Evolutionary conservation across 2,113 vertebrate species (phyloP), one percentile per base, ranked within the genome.

Genomic region (Tringa solitaria): DNA sequence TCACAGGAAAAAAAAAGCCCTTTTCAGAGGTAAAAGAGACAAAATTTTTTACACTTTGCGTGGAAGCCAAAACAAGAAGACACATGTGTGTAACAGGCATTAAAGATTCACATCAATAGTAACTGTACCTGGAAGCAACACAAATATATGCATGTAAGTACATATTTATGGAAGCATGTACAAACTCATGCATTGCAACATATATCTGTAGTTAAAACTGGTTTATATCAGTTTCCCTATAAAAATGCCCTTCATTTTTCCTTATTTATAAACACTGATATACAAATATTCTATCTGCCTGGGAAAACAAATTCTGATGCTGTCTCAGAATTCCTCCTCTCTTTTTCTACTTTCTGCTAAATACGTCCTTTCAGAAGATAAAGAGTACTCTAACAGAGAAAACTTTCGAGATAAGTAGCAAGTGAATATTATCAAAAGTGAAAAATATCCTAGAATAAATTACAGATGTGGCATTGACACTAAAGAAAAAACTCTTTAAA

Each of bases 51-150:
- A 20, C 22, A 33, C 6, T 68, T 64, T 39, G 0, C 56, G 3
- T 53, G 12, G 8, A 69, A 87, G 6, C 1, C 16, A 39, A 70
- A 76, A 75, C 51, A 61, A 10, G 18, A 68, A 43, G 10, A 46
- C 8, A 15, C 5, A 6, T 23, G 8, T 0, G 1, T 33, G 18
- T 59, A 43, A 54, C 1, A 3, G 28, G 5, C 23, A n/a, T 27
- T 51, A 41, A 82, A 72, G 23, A 2, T 54, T 70, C 19, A 4
- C 17, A 45, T 37, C 22, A 50, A 14, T 18, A 70, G 39, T 27
- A 27, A 65, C 24, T 46, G 5, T n/a, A 84, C 11, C n/a, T 35
- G 27, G 33, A 76, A 88, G 30, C 24, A 51, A 23, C 9, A 61
- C 4, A 84, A 56, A 51, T 54, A 39, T 33, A 46, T 30, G 32